These are phyloP conservation scores for Gymnoscopelus microlampas DNA, from an alignment of 2,797 vertebrate genomes.

Conservation along the genomic window DNA sequence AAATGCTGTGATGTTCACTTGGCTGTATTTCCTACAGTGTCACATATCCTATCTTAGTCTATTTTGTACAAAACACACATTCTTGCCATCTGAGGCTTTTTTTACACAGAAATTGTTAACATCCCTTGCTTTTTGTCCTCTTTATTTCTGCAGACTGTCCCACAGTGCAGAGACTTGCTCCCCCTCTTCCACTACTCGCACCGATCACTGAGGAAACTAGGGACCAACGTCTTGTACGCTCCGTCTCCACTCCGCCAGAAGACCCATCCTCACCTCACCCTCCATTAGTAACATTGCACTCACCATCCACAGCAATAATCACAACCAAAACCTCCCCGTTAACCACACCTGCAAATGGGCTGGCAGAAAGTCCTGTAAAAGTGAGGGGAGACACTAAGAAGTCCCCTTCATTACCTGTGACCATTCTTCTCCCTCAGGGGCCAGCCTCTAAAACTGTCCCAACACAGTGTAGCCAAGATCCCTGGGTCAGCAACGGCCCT, in stretches of 20 bases:
- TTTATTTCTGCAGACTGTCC: constrained; percentile 53
- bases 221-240: constrained; percentile 63
- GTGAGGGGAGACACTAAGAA: constrained; percentile 37
- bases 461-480: constrained; percentile 21
- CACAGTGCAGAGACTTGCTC: constrained; percentile 77
- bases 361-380: constrained; percentile 36
- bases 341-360: constrained; percentile 12
- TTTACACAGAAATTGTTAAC: background rate
- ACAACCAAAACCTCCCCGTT: constrained; percentile 19
- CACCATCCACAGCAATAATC: constrained; percentile 60
- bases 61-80: too few species aligned
- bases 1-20: too few species aligned
- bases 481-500: constrained; percentile 14
- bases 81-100: background rate
- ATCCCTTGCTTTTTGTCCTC: constrained; percentile 13
- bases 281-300: constrained; percentile 26
- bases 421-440: constrained; percentile 2
- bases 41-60: too few species aligned
- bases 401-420: background rate
- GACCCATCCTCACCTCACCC: constrained; percentile 29
- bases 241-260: constrained; percentile 57
- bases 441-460: constrained; percentile 18
- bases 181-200: constrained; percentile 83
- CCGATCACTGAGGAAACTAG: constrained; percentile 84
- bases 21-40: too few species aligned